Base-by-base conservation (phyloP, 2,888 invertebrate genomes). In the Nysson spinosus region DNA sequence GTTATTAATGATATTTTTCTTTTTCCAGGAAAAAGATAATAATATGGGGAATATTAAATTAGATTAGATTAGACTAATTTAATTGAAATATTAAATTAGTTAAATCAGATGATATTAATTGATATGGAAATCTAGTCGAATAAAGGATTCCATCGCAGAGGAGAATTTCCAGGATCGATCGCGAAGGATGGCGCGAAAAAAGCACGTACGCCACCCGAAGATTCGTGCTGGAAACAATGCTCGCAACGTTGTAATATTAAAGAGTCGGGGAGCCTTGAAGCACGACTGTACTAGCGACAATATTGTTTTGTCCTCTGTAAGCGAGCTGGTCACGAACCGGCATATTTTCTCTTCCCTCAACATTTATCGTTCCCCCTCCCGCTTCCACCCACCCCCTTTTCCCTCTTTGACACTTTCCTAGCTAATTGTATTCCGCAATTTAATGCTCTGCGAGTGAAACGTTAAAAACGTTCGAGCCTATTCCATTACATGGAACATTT, bases 211-310 rank as follows among this genome's bases (percentile, higher is more conserved):
- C 56, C 47, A 43, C 62, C 67, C 64, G 69, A 54, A 62, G 77
- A 82, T 81, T 81, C 83, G 83, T 85, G 82, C 80, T 77, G 67
- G 71, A 81, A 85, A 85, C 85, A 85, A 85, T 84, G 81, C 80
- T 24, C 32, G 42, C n/a, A n/a, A n/a, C 65, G 60, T 72, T 78
- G 78, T 80, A 83, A 80, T 80, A 80, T 77, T 73, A 77, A 77
- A 65, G 74, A 72, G 72, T 60, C 66, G 64, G n/a, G n/a, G n/a
- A 49, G 52, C 58, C 47, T 40, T 44, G 58, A 55, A 60, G n/a
- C 52, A 61, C 65, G 55, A 50, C 69, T 43, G 55, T 55, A 52
- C 46, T 39, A 62, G 64, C 80, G 82, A 82, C 80, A 81, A 85
- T 80, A 83, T 84, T 83, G 84, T 85, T 85, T 84, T 81, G 81